These are phyloP conservation scores for Anguilla anguilla DNA, from an alignment of 2,797 vertebrate genomes.

Conservation along the genomic window DNA sequence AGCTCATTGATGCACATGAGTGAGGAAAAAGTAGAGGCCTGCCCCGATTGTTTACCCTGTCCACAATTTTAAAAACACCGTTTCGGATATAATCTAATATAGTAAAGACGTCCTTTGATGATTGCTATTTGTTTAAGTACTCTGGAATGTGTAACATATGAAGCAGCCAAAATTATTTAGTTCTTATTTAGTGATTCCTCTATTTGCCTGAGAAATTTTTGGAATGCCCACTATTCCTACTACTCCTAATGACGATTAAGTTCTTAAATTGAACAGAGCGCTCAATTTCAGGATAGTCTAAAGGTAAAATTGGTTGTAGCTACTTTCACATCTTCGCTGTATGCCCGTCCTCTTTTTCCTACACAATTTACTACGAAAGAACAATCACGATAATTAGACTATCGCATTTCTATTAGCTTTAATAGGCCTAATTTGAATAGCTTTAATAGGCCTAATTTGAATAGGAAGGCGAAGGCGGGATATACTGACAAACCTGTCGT, in stretches of 20 bases:
- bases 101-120: neutral
- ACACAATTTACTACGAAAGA: slow-evolving; percentile 46
- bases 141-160: neutral
- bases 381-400: slow-evolving; percentile 57
- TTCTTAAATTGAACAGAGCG: neutral
- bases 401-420: slow-evolving; percentile 49
- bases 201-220: neutral
- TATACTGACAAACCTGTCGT: neutral
- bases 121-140: neutral
- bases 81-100: neutral
- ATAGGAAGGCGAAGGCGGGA: slow-evolving; percentile 29
- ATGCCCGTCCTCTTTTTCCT: neutral
- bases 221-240: neutral
- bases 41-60: neutral
- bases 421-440: slow-evolving; percentile 27
- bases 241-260: neutral
- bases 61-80: neutral
- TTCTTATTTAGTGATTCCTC: neutral
- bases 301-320: neutral
- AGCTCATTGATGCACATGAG: neutral
- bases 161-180: neutral
- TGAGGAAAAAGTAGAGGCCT: neutral
- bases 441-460: slow-evolving; percentile 32
- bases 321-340: neutral
- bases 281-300: neutral